Evolutionary conservation across 2,113 vertebrate species (phyloP), one percentile per base, ranked within the genome.

Genomic region (Plectropomus leopardus): DNA sequence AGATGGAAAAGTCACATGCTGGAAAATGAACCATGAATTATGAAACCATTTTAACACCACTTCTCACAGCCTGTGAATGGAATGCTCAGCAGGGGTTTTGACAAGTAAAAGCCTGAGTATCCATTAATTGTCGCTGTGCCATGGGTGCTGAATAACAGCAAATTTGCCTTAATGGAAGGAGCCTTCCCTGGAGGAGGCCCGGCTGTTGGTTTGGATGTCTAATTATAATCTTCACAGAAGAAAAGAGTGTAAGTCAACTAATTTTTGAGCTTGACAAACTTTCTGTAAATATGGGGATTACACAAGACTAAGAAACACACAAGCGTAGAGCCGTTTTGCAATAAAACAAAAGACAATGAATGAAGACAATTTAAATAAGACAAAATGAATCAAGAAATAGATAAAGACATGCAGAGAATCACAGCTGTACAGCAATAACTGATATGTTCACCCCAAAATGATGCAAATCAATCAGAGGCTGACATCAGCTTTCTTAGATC

Each of bases 51-150:
- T 86, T 85, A 88, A 79, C 68, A 84, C 53, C 55, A 72, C 64
- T 80, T 77, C 55, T 63, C 13, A 0, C 69, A 53, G 83, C 50
- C 28, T 83, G 67, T 85, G 75, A 89, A 86, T 71, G 53, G 70
- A 72, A 60, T 4, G 8, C 69, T 68, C 88, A 75, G 81, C 70
- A 57, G 84, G 77, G 51, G 58, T 67, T 70, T 77, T 85, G 76
- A 80, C 83, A 84, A 82, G 81, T 69, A 79, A 88, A 88, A 88
- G 76, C 80, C 54, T 73, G 86, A 55, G 82, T 76, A 86, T 87
- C 80, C 80, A 82, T 87, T 92, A 89, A 93, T 88, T 92, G 86
- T 77, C 16, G 34, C 75, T n/a, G 36, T 58, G 58, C 72, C 66
- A 80, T 45, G 51, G 45, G 61, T 61, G 70, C 81, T 34, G 78